These are phyloP conservation scores for Pachypeltis micranthus DNA, from an alignment of 1,140 invertebrate genomes.

Conservation along the genomic window DNA sequence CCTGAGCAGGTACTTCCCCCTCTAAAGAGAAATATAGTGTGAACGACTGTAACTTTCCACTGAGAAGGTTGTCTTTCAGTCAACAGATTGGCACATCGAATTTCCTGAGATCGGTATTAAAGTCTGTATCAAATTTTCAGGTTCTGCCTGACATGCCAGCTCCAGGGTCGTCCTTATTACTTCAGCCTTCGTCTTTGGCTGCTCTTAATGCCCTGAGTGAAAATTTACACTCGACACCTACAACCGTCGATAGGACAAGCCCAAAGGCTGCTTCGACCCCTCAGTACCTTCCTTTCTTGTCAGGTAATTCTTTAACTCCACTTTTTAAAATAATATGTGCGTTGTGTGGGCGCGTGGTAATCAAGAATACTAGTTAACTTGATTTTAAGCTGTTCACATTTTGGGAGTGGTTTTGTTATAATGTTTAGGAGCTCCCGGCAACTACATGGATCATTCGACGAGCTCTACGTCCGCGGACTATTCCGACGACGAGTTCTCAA, in stretches of 20 bases:
- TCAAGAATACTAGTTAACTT: too few species aligned
- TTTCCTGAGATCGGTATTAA: too few species aligned
- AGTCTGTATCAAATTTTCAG: too few species aligned
- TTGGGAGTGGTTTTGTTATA: too few species aligned
- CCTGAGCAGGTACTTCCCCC: slow-evolving; percentile 18
- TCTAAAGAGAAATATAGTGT: background rate
- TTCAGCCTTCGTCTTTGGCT: slow-evolving; percentile 27
- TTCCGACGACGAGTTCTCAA: slow-evolving; percentile 40
- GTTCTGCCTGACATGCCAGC: slow-evolving; percentile 20
- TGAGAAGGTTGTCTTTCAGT: too few species aligned
- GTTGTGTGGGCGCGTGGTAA: too few species aligned
- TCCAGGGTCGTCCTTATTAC: slow-evolving; percentile 24
- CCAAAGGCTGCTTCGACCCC: slow-evolving; percentile 15
- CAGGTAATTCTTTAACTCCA: slow-evolving; percentile 10
- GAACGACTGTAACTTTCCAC: too few species aligned
- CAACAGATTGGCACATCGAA: too few species aligned
- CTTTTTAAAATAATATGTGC: slow-evolving; percentile 19
- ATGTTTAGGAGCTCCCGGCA: slow-evolving; percentile 15
- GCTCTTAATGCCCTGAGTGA: slow-evolving; percentile 27
- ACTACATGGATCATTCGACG: slow-evolving; percentile 15
- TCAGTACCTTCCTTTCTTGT: slow-evolving; percentile 16
- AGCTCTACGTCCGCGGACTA: slow-evolving; percentile 1
- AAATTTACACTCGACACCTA: slow-evolving; percentile 36
- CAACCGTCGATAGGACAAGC: slow-evolving; percentile 37
- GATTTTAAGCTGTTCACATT: too few species aligned